Base-by-base conservation (phyloP, 2,888 invertebrate genomes). In the Diaprepes abbreviatus region DNA sequence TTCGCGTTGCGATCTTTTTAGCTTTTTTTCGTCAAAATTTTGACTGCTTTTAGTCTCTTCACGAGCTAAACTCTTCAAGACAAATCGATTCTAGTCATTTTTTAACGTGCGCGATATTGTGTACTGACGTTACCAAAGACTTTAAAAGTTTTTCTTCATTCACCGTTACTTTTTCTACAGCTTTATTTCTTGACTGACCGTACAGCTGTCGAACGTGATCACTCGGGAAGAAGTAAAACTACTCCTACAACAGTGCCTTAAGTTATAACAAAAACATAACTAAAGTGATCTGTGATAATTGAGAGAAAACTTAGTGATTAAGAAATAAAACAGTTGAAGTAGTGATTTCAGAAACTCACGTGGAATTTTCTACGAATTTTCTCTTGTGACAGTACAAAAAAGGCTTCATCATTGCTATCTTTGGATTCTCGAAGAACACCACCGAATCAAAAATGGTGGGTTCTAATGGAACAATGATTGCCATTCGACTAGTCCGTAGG, bases 381-480 rank as follows among this genome's bases (percentile, higher is more conserved):
- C 24, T n/a, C 28, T 33, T 5, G 28, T 63, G 16, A 14, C 38
- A 38, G 54, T 66, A 52, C 33, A n/a, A 59, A 64, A 78, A 77
- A 77, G 76, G 78, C 79, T 67, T 79, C 82, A 84, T 82, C 80
- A 83, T 83, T 78, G 83, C 83, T 81, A 83, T 83, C 78, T 83
- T 83, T 76, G 79, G 79, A 78, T 82, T 76, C 63, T 79, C 80
- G 74, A 79, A 78, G 45, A 54, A 52, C 66, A n/a, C 67, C 63
- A 64, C 67, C 55, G 76, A 76, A 67, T 70, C 71, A 76, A 90
- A 89, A 82, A 93, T 93, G 93, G 93, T 93, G 85, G 93, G 93
- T 85, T 92, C 90, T 86, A 92, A 92, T 87, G 92, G 92, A 85
- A 92, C 92, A 83, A 90, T 93, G 91, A 92, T 92, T 86, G 93